Base-by-base conservation (phyloP, 2,888 invertebrate species). In the Pycnomerus fuliginosus region DNA sequence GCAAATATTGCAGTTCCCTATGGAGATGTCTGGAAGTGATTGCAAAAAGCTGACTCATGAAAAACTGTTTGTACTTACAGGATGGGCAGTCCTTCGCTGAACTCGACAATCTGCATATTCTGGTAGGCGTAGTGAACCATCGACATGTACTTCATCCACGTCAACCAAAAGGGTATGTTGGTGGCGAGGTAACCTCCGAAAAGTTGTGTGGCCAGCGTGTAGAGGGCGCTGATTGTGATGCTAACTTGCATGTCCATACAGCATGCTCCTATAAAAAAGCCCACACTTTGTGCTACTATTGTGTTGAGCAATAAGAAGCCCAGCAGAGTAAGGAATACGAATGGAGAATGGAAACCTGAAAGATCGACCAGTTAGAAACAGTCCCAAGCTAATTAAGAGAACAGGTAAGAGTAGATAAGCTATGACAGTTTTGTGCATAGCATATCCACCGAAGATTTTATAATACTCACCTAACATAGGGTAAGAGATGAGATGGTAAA, bases 111-210 rank as follows among this genome's bases (percentile, higher is more conserved):
- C 69, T 87, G 85, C 85, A 87, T 85, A 68, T 87, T 87, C 64
- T 86, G 84, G 71, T 85, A 88, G 43, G 87, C 86, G 69, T 88
- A 88, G 68, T 86, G 84, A 35, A 87, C 82, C 83, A 87, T 82
- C 33, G 86, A 86, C 42, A 84, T 76, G 63, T 86, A 86, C 54
- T 83, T 79, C 69, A 85, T 79, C 86, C 86, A 87, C 61, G 80
- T 80, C 41, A 87, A 70, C 79, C 85, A 85, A 17, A 79, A 74
- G 12, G 87, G 86, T 61, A 87, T 83, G 62, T 84, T 80, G 27
- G 83, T 84, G 30, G 86, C 84, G 52, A 87, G 75, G 68, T 84
- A 88, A 22, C 85, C 83, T 49, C 87, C 87, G 64, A 87, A 83
- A 32, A 89, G 75, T 69, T 88, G 85, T 25, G 85, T 85, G 38